Conservation (phyloP, 2,888 invertebrate species). For the Phaonia tiefii region DNA sequence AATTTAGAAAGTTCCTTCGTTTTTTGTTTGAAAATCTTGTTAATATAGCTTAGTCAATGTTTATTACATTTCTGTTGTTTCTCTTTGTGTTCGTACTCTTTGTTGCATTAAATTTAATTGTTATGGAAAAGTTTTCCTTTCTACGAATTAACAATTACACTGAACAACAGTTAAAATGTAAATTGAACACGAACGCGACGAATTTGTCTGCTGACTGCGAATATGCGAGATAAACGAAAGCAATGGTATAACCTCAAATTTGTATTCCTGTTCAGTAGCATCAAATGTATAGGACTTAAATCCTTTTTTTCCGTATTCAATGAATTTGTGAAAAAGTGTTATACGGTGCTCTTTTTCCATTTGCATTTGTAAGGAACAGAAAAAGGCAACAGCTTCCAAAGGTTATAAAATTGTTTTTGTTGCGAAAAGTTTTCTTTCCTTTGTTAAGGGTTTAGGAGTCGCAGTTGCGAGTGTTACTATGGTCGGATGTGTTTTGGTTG, state of each 20-base stretch:
- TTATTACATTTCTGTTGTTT: background rate
- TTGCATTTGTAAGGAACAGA: too few relatives aligned
- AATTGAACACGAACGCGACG: too few relatives aligned
- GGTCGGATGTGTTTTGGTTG: background rate
- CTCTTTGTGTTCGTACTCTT: background rate
- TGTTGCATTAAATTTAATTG: constrained; percentile 1
- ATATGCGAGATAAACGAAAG: too few relatives aligned
- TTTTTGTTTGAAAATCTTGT: constrained; percentile 2
- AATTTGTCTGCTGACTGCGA: too few relatives aligned
- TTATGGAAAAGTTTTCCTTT: background rate
- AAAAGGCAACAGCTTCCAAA: constrained; percentile 5
- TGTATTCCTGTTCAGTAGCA: too few relatives aligned
- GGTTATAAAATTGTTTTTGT: constrained; percentile 18
- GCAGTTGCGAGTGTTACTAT: constrained; percentile 9
- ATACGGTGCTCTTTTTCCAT: too few relatives aligned
- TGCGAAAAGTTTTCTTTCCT: constrained; percentile 10
- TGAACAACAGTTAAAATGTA: too few relatives aligned
- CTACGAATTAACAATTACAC: too few relatives aligned
- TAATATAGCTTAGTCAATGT: background rate
- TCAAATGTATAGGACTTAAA: too few relatives aligned
- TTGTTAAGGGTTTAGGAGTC: constrained; percentile 36
- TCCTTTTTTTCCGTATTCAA: too few relatives aligned
- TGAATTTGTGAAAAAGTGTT: too few relatives aligned
- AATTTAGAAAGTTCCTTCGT: background rate
- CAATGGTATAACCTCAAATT: too few relatives aligned